Evolutionary conservation across 2,888 invertebrate species (phyloP).

Genomic region (Cheilosia vulpina): DNA sequence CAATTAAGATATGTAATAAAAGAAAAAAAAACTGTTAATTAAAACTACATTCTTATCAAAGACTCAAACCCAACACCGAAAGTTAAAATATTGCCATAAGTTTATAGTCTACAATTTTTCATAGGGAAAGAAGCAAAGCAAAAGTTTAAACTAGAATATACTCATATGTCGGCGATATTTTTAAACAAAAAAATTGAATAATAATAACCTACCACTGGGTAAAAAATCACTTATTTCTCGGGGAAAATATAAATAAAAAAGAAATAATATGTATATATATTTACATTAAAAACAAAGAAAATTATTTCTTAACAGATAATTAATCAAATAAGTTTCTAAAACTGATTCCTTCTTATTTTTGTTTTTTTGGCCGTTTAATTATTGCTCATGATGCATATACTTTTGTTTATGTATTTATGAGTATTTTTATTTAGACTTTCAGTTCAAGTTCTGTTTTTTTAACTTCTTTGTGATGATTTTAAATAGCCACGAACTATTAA

Average conservation of each 20-base stretch:
- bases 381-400: conserved; percentile 16
- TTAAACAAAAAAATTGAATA: conserved; percentile 42
- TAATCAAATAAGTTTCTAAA: conserved; percentile 44
- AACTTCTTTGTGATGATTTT: conserved; percentile 39
- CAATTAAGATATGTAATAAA: conserved; percentile 17
- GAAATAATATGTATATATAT: conserved; percentile 76
- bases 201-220: conserved; percentile 72
- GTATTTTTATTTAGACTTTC: conserved; percentile 40
- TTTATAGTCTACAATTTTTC: conserved; percentile 4
- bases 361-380: conserved; percentile 45
- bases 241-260: conserved; percentile 44
- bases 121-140: conserved; percentile 57
- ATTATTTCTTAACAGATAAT: conserved; percentile 75
- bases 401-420: conserved; percentile 44
- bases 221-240: conserved; percentile 80
- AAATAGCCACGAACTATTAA: conserved; percentile 22
- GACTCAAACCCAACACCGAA: conserved; percentile 64
- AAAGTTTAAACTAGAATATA: conserved; percentile 80
- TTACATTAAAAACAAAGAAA: conserved; percentile 77
- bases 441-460: conserved; percentile 30
- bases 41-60: conserved; percentile 31
- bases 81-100: conserved; percentile 12
- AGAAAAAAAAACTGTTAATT: conserved; percentile 9
- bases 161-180: conserved; percentile 76
- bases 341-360: conserved; percentile 23